Base-by-base conservation (phyloP, 1,140 invertebrate species). In the Odontomachus brunneus region DNA sequence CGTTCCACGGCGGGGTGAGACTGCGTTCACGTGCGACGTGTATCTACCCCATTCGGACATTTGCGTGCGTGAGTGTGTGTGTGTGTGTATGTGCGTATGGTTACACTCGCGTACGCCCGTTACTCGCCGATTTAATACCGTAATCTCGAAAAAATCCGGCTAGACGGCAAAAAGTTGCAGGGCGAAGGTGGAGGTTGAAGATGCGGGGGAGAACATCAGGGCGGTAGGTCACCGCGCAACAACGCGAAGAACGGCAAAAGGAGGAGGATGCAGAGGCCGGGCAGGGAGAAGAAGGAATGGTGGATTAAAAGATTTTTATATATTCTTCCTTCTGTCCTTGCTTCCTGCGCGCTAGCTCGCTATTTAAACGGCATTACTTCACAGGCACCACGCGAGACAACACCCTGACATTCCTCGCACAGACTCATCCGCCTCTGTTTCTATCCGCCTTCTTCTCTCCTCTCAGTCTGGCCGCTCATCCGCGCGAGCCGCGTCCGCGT, bases 231-330 rank as follows among this genome's bases (percentile, higher is more conserved):
- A 78, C 29, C 65, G 22, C 51, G 51, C 26, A 71, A 59, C 51
- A 55, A 22, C 49, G 26, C n/a, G 65, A 69, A 24, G 65, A n/a
- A n/a, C n/a, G n/a, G n/a, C n/a, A n/a, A n/a, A n/a, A n/a, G n/a
- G n/a, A 22, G 29, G 14, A 59, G 33, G 62, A 24, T 29, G 12
- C 19, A 49, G 63, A 48, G 29, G 62, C 38, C 29, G 29, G 29
- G 29, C 2, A 5, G 29, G 29, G 2, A 5, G 29, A 5, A 5
- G 5, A 33, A 5, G 29, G 29, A 33, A 33, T 33, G 69, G 38
- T 63, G 67, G 84, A 90, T 90, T 89, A 90, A 90, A 89, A 90
- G 84, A 84, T 90, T 86, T 90, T 89, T 89, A 69, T 85, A 75
- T 48, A 60, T 74, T 74, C 57, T 73, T 72, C 82, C 71, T 57